Conservation (phyloP, 2,797 vertebrate genomes). For the Sebastiscus tertius region DNA sequence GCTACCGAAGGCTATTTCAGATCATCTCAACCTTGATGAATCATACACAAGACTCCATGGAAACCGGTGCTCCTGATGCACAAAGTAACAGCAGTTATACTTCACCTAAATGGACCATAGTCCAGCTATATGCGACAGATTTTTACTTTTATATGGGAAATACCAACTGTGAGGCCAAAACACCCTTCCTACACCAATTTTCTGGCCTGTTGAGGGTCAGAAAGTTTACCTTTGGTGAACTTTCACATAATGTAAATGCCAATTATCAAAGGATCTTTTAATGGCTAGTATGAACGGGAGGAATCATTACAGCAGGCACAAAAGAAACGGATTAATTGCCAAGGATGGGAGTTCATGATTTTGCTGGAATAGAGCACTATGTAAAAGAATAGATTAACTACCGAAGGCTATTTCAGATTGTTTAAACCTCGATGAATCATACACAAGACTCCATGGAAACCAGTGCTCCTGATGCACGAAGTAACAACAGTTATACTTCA, state of each 20-base stretch:
- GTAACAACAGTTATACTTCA: not conserved
- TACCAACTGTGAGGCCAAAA: not conserved
- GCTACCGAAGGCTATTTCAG: slow-evolving; percentile 35
- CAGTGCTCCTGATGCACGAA: not conserved
- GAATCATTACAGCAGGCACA: not conserved
- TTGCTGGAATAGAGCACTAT: not conserved
- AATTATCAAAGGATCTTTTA: too few species aligned
- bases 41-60: slow-evolving; percentile 48
- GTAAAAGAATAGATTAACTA: not conserved
- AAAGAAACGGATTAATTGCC: not conserved
- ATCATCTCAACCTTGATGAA: slow-evolving; percentile 33
- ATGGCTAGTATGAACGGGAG: too few species aligned
- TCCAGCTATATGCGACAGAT: not conserved
- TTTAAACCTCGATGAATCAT: slow-evolving; percentile 42
- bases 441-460: slow-evolving; percentile 56
- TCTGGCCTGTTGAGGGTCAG: too few species aligned
- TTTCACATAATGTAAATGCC: too few species aligned
- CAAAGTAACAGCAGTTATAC: not conserved
- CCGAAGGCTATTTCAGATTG: slow-evolving; percentile 34
- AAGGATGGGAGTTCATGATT: not conserved
- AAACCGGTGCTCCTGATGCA: slow-evolving; percentile 35
- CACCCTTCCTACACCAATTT: too few species aligned
- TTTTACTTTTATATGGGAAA: not conserved
- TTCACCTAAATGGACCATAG: not conserved
- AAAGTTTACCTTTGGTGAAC: too few species aligned